Percentiles rank a stretch among this genome's conserved stretches.
Conservation (phyloP, 2,888 invertebrate genomes). For the Hydrotaea cyrtoneurina region DNA sequence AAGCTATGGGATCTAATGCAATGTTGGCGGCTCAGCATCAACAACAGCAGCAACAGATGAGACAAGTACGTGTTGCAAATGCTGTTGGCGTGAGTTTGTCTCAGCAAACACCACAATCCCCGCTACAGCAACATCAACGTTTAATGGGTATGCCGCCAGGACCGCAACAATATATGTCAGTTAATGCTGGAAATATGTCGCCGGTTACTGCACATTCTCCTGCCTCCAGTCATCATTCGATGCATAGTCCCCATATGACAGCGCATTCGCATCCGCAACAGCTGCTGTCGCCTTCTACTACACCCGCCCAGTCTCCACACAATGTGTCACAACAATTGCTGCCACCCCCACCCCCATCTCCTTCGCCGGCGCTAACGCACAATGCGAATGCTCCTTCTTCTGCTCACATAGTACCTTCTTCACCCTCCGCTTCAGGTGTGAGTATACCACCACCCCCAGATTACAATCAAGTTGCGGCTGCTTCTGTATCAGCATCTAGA, state of each 20-base stretch:
- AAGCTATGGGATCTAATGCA: constrained; percentile 74
- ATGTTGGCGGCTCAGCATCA: constrained; percentile 61
- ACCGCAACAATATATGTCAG: constrained; percentile 62
- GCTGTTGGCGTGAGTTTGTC: constrained; percentile 6
- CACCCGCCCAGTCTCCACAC: constrained; percentile 72
- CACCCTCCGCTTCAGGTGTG: constrained; percentile 54
- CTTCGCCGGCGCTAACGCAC: constrained; percentile 65
- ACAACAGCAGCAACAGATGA: constrained; percentile 71
- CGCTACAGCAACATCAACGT: constrained; percentile 70
- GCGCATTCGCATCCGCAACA: constrained; percentile 72
- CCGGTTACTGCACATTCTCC: constrained; percentile 75
- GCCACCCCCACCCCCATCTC: constrained; percentile 63
- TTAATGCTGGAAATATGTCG: constrained; percentile 69
- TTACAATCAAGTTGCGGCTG: constrained; percentile 74
- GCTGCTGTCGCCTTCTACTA: constrained; percentile 74
- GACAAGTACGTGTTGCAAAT: constrained; percentile 72
- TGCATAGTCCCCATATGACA: constrained; percentile 77
- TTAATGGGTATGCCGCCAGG: constrained; percentile 73
- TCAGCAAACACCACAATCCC: constrained; percentile 55
- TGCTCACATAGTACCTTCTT: constrained; percentile 67
- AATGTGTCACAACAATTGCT: constrained; percentile 69
- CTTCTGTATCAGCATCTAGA: constrained; percentile 74
- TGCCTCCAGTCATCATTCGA: constrained; percentile 77
- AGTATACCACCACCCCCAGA: constrained; percentile 74
- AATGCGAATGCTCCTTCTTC: constrained; percentile 56